A percentile compares a stretch with the other conserved stretches of the same genome.
phyloP scores from a whole-genome alignment of 2,888 invertebrate species.

The Deilephila elpenor region DNA sequence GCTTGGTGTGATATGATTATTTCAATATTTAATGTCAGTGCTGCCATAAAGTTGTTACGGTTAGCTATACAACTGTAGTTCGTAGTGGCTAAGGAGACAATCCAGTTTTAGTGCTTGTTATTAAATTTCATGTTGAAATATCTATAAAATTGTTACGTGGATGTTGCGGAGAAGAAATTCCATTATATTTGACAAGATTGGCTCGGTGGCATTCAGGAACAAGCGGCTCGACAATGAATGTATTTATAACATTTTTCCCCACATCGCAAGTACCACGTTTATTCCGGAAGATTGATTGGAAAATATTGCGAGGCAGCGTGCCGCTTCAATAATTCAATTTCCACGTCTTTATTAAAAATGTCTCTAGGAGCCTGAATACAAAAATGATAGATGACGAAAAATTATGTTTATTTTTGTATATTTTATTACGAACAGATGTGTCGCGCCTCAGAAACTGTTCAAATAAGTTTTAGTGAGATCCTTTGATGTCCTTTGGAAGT shows the following conservation, averaged over 20 bases:
- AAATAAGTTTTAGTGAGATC: slow-evolving; percentile 71
- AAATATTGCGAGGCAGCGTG: slow-evolving; percentile 31
- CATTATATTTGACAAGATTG: neutral
- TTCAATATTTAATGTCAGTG: neutral
- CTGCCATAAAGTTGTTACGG: neutral
- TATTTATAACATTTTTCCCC: slow-evolving; percentile 22
- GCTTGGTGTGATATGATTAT: neutral
- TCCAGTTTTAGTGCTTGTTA: neutral
- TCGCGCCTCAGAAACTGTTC: slow-evolving; percentile 60
- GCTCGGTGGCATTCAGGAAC: slow-evolving; percentile 8
- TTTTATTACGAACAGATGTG: slow-evolving; percentile 75
- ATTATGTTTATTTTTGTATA: slow-evolving; percentile 64
- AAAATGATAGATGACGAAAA: slow-evolving; percentile 58
- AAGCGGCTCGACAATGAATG: slow-evolving; percentile 1
- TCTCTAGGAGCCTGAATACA: slow-evolving; percentile 43
- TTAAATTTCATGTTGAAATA: neutral
- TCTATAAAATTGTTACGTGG: neutral
- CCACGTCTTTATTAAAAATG: slow-evolving; percentile 44
- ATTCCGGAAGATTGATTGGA: slow-evolving; percentile 29
- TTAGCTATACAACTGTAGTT: neutral
- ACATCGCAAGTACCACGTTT: slow-evolving; percentile 20
- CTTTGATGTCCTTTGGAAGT: slow-evolving; percentile 74
- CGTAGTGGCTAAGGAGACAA: neutral
- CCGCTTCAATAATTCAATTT: slow-evolving; percentile 47
- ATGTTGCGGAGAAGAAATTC: neutral